Percentiles rank a stretch among this genome's conserved stretches.
Evolutionary conservation across 1,140 invertebrate genomes (phyloP).

Genomic region (Radopholus similis): DNA sequence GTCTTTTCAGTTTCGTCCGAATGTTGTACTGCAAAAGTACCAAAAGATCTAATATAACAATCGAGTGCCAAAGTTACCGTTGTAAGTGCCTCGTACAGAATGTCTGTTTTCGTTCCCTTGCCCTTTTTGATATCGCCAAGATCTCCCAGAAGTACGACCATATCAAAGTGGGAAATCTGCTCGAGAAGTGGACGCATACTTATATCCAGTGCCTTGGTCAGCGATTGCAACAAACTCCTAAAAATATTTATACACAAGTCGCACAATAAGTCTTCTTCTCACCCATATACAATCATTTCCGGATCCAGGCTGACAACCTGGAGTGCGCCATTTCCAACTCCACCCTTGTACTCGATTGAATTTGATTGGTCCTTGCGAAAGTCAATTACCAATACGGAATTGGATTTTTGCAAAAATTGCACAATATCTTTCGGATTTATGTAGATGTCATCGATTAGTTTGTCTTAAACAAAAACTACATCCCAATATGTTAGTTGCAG

Average conservation of each 20-base stretch:
- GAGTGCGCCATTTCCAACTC: background rate
- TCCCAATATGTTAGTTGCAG: no score
- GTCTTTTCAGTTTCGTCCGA: background rate
- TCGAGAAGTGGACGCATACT: conserved; percentile 6
- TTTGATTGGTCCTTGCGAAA: background rate
- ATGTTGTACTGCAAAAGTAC: conserved; percentile 6
- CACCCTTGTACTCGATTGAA: background rate
- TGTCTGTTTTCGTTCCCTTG: conserved; percentile 13
- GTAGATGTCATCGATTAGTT: no score
- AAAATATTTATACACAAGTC: no score
- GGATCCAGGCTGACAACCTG: conserved; percentile 1
- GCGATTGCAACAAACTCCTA: conserved; percentile 3
- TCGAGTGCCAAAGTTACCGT: background rate
- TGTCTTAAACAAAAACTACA: no score
- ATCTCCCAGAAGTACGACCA: conserved; percentile 17
- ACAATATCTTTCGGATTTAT: no score
- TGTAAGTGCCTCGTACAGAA: conserved; percentile 12
- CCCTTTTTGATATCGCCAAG: background rate
- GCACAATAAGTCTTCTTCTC: no score
- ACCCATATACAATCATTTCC: background rate
- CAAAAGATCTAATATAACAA: background rate
- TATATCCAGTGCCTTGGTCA: conserved; percentile 11
- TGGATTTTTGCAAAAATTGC: no score
- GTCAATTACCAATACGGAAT: conserved; percentile 1
- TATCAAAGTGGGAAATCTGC: conserved; percentile 12